Conservation (phyloP, 30 jellyfish, hydroid and myxozoan species). For the Morbakka virulenta region DNA sequence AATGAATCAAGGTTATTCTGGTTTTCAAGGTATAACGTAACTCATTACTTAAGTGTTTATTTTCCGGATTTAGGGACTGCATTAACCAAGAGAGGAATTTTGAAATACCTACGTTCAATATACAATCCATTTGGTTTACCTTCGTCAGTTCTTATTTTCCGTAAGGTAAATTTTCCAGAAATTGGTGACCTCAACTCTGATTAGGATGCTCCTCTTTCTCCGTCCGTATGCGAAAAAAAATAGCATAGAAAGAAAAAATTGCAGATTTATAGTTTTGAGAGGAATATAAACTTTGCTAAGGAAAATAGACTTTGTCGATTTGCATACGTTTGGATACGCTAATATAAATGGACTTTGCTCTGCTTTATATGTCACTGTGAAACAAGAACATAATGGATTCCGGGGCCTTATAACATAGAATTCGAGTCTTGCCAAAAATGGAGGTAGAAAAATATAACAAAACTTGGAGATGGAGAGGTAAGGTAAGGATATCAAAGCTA, state of each 20-base stretch:
- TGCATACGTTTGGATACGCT: conserved; percentile 69
- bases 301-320: conserved; percentile 28
- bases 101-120: conserved; percentile 46
- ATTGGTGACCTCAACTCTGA: conserved; percentile 20
- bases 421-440: conserved; percentile 22
- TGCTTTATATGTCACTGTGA: conserved; percentile 44
- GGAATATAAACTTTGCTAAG: conserved; percentile 8
- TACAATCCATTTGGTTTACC: conserved; percentile 62
- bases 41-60: conserved; percentile 23
- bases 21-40: no score
- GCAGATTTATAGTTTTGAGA: conserved; percentile 44
- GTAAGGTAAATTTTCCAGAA: conserved; percentile 42
- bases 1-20: no score
- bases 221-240: background rate
- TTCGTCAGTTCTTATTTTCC: conserved; percentile 37
- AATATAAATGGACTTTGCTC: conserved; percentile 59
- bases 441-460: conserved; percentile 32
- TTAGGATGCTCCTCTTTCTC: conserved; percentile 64
- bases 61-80: conserved; percentile 31
- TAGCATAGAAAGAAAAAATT: conserved; percentile 2
- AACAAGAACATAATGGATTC: conserved; percentile 38
- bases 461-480: conserved; percentile 32
- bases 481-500: conserved; percentile 15
- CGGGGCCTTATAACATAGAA: conserved; percentile 42
- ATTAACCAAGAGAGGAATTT: conserved; percentile 55